Evolutionary conservation across 2,888 invertebrate genomes (phyloP).

Genomic region (Cryptus armator): DNA sequence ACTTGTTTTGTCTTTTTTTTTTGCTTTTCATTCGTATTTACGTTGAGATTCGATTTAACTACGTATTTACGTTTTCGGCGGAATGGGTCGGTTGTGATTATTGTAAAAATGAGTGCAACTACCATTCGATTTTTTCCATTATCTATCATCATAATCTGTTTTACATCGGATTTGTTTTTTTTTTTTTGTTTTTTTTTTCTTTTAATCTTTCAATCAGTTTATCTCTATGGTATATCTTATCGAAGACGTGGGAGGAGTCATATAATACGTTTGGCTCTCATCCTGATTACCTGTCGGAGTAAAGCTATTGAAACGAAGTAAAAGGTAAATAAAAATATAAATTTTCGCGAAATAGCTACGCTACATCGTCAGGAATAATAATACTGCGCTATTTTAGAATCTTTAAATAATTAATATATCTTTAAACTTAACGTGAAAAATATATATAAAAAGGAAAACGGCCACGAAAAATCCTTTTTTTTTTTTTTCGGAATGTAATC

Average conservation of each 20-base stretch:
- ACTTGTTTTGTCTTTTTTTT: constrained; percentile 18
- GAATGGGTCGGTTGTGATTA: constrained; percentile 53
- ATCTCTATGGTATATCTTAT: constrained; percentile 59
- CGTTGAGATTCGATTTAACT: constrained; percentile 44
- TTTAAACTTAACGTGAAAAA: constrained; percentile 59
- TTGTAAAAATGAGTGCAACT: constrained; percentile 66
- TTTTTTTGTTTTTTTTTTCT: too few relatives aligned
- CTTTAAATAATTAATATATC: constrained; percentile 52
- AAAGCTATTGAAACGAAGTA: constrained; percentile 32
- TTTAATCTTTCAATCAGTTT: constrained; percentile 21
- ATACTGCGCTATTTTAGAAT: constrained; percentile 62
- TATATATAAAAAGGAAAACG: constrained; percentile 43
- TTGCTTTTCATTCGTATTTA: constrained; percentile 43
- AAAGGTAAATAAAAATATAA: constrained; percentile 3
- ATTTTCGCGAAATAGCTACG: constrained; percentile 11
- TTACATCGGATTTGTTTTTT: constrained; percentile 27
- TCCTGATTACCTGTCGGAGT: constrained; percentile 30
- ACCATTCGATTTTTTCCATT: constrained; percentile 47
- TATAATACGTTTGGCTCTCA: constrained; percentile 47
- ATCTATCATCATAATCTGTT: constrained; percentile 51
- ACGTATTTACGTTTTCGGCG: constrained; percentile 25
- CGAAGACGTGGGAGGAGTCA: constrained; percentile 52
- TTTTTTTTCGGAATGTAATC: constrained; percentile 53
- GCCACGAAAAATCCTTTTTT: neutral
- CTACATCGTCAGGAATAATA: constrained; percentile 47